Evolutionary conservation across 2,797 vertebrate species (phyloP).

Genomic region (Pseudochromis fuscus): DNA sequence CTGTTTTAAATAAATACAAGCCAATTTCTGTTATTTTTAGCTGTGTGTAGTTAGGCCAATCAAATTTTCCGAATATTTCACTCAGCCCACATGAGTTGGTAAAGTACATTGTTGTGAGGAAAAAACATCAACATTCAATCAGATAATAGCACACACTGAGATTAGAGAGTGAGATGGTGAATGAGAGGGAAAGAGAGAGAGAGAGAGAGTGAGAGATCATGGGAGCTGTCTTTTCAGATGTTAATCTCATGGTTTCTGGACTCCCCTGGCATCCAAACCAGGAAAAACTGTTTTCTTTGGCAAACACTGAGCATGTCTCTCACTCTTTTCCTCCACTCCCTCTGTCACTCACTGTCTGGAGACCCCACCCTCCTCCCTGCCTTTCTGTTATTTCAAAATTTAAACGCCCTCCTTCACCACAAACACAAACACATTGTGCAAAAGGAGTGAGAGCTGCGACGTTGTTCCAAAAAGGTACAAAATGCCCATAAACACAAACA

Average conservation of each 20-base stretch:
- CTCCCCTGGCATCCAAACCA: constrained; percentile 73
- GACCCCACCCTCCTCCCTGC: constrained; percentile 47
- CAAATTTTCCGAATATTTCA: constrained; percentile 63
- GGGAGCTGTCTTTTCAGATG: constrained; percentile 77
- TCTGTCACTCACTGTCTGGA: constrained; percentile 60
- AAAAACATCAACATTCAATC: constrained; percentile 56
- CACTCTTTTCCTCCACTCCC: constrained; percentile 30
- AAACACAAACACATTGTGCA: constrained; percentile 64
- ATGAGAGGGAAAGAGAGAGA: constrained; percentile 18
- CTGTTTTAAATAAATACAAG: constrained; percentile 46
- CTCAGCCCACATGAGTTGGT: constrained; percentile 49
- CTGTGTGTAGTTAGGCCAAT: constrained; percentile 51
- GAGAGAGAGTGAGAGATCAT: constrained; percentile 41
- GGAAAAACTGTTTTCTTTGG: constrained; percentile 82
- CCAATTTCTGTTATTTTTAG: constrained; percentile 69
- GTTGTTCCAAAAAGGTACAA: constrained; percentile 40
- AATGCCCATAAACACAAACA: constrained; percentile 32
- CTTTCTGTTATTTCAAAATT: constrained; percentile 61
- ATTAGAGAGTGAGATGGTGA: constrained; percentile 42
- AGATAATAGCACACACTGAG: constrained; percentile 61
- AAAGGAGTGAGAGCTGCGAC: constrained; percentile 27
- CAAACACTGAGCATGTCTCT: constrained; percentile 60
- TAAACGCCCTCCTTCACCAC: constrained; percentile 27
- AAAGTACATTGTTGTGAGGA: constrained; percentile 36
- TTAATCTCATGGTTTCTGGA: constrained; percentile 80